These are phyloP conservation scores for Drosophila prosaltans DNA, from an alignment of 1,140 invertebrate species.

Conservation along the genomic window DNA sequence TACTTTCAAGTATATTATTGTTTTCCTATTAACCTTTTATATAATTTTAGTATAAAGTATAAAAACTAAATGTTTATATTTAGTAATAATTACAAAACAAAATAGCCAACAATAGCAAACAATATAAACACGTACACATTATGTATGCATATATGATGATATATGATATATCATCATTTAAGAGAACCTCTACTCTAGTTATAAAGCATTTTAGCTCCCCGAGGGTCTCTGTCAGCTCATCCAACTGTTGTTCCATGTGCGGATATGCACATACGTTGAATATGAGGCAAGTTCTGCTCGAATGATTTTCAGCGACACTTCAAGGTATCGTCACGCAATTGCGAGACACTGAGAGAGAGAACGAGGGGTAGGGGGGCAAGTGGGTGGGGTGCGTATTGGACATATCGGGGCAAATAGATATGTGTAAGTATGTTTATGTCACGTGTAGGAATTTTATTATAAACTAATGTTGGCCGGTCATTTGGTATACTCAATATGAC, in stretches of 20 bases:
- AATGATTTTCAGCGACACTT: conserved; percentile 65
- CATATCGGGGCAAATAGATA: conserved; percentile 16
- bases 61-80: conserved; percentile 28
- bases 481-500: conserved; percentile 44
- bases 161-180: conserved; percentile 4
- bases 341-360: neutral
- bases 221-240: conserved; percentile 9
- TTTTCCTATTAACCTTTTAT: neutral
- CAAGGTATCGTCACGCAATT: conserved; percentile 67
- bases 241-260: conserved; percentile 50
- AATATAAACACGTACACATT: conserved; percentile 16
- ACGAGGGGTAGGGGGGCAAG: neutral
- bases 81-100: conserved; percentile 44
- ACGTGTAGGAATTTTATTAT: conserved; percentile 59
- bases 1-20: neutral
- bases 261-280: too few relatives aligned
- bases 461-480: conserved; percentile 13
- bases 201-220: neutral
- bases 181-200: neutral
- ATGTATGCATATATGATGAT: neutral
- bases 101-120: conserved; percentile 19
- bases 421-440: conserved; percentile 45
- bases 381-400: conserved; percentile 14
- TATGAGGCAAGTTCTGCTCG: conserved; percentile 64
- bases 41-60: neutral